Conservation (phyloP, 2,888 invertebrate species). For the Monochamus alternatus region DNA sequence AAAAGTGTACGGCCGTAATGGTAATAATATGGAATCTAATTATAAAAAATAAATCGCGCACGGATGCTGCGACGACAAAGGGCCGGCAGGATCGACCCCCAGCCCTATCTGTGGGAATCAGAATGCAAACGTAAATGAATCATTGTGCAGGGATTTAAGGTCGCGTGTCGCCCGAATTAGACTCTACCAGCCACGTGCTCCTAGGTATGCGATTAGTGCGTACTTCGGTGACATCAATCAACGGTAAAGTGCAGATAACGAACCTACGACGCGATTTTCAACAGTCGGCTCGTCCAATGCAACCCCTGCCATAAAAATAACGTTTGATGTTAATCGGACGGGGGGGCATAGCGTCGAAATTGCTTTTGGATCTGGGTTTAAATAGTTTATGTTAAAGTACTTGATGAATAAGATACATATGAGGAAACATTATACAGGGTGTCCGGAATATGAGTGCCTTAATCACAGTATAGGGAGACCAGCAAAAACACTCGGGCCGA, state of each 20-base stretch:
- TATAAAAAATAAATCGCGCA: slow-evolving; percentile 68
- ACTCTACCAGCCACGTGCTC: slow-evolving; percentile 65
- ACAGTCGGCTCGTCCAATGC: slow-evolving; percentile 43
- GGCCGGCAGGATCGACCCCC: slow-evolving; percentile 37
- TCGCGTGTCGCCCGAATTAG: slow-evolving; percentile 66
- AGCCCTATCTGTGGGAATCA: slow-evolving; percentile 67
- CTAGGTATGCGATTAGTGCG: slow-evolving; percentile 68
- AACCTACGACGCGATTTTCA: slow-evolving; percentile 61
- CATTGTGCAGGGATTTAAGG: slow-evolving; percentile 67
- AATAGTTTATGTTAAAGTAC: not conserved
- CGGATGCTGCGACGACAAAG: slow-evolving; percentile 56
- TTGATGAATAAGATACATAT: too few species aligned
- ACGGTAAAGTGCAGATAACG: slow-evolving; percentile 68
- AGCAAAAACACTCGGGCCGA: too few species aligned
- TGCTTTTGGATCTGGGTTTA: slow-evolving; percentile 15
- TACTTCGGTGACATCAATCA: slow-evolving; percentile 67
- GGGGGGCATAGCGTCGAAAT: slow-evolving; percentile 19
- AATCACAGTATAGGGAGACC: too few species aligned
- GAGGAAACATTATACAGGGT: too few species aligned
- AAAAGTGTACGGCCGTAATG: slow-evolving; percentile 47
- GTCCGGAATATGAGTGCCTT: too few species aligned
- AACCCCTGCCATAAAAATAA: slow-evolving; percentile 30
- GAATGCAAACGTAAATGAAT: slow-evolving; percentile 66
- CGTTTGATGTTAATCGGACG: slow-evolving; percentile 41
- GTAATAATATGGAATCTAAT: slow-evolving; percentile 66